Percentiles rank a stretch among this genome's conserved stretches.
Conservation (phyloP, 2,888 invertebrate genomes). For the Dryocosmus kuriphilus region DNA sequence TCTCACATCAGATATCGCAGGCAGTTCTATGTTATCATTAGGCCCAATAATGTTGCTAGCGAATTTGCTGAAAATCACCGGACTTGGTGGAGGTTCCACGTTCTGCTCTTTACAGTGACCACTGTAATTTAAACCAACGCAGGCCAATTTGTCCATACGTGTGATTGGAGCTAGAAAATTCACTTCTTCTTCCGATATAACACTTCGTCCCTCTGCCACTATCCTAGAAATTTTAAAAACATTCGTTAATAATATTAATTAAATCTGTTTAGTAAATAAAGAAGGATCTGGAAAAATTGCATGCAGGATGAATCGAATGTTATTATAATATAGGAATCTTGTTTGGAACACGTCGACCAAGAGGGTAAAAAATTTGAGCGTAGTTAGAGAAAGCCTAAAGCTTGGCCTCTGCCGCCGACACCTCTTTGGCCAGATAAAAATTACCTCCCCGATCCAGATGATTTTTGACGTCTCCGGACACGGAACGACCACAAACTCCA, state of each 20-base stretch:
- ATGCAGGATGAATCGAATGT: not conserved
- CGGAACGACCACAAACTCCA: too few relatives aligned
- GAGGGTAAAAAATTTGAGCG: not conserved
- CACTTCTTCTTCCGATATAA: constrained; percentile 80
- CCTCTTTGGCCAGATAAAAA: too few relatives aligned
- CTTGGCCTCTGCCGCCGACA: too few relatives aligned
- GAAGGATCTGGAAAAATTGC: not conserved
- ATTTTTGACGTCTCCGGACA: too few relatives aligned
- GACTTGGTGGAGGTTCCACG: constrained; percentile 85
- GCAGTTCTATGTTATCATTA: constrained; percentile 83
- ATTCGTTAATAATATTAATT: not conserved
- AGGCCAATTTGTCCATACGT: constrained; percentile 90
- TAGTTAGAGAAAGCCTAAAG: too few relatives aligned
- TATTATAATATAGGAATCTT: constrained; percentile 4
- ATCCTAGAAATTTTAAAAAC: constrained; percentile 75
- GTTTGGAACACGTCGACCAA: not conserved
- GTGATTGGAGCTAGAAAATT: constrained; percentile 86
- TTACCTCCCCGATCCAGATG: too few relatives aligned
- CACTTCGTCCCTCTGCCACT: constrained; percentile 79
- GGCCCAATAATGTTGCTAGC: constrained; percentile 88
- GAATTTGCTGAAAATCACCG: constrained; percentile 94
- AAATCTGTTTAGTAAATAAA: not conserved
- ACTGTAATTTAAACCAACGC: constrained; percentile 91
- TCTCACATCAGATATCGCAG: constrained; percentile 82
- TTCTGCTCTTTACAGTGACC: constrained; percentile 93